Evolutionary conservation across 1,140 invertebrate species (phyloP).

Genomic region (Lepidurus couesii): DNA sequence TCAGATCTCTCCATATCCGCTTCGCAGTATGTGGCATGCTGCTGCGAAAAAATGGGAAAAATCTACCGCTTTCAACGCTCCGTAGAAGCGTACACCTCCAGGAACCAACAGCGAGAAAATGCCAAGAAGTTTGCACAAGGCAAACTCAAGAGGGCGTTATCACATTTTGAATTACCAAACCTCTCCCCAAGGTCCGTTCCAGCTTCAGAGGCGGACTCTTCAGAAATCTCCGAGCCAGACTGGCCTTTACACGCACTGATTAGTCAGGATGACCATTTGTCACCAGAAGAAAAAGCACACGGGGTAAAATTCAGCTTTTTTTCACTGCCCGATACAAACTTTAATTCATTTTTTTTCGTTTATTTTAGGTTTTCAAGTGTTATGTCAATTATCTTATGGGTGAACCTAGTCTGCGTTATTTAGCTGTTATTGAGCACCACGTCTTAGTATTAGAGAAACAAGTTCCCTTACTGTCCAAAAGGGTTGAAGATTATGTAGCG

Average conservation of each 20-base stretch:
- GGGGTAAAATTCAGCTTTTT: background rate
- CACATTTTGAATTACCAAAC: constrained; percentile 2
- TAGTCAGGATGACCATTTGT: background rate
- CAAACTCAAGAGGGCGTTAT: background rate
- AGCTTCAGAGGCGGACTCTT: background rate
- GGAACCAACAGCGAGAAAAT: background rate
- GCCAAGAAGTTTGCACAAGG: constrained; percentile 10
- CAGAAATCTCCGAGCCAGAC: background rate
- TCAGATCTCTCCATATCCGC: background rate
- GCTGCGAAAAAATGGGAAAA: background rate
- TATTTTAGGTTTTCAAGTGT: background rate
- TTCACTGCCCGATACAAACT: background rate
- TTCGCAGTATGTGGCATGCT: background rate
- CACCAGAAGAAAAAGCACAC: constrained; percentile 16
- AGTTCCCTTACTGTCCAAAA: background rate
- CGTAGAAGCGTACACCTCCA: background rate
- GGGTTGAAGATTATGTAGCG: constrained; percentile 6
- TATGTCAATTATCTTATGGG: constrained; percentile 1
- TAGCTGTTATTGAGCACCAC: background rate
- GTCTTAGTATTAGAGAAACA: constrained; percentile 8
- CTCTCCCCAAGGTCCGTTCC: background rate
- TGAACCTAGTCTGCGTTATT: constrained; percentile 17
- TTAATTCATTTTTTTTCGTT: background rate
- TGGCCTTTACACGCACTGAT: background rate
- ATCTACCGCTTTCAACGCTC: background rate